phyloP scores from a whole-genome alignment of 2,888 invertebrate species.

The Ormyrus labotus region DNA sequence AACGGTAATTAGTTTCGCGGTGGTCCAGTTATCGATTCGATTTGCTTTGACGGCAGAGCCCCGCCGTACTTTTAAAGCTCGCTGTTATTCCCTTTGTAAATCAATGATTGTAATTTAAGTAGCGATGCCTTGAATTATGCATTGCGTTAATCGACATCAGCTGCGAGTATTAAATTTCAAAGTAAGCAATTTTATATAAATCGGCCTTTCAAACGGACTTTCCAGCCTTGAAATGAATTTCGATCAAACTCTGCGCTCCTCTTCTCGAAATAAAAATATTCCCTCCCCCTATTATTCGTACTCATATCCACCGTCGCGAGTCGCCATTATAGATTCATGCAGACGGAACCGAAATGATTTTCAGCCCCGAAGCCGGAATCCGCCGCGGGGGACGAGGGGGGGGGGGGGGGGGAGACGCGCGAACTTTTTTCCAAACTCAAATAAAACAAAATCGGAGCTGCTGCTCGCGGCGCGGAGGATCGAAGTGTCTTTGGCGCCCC shows the following conservation, averaged over 20 bases:
- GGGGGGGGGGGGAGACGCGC: neutral
- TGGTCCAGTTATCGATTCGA: no score
- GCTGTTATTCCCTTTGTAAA: no score
- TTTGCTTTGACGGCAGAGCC: no score
- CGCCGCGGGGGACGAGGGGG: slow-evolving; percentile 13
- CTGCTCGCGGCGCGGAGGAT: neutral
- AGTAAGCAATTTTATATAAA: slow-evolving; percentile 15
- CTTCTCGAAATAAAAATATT: neutral
- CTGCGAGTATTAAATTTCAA: no score
- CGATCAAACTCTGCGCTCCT: neutral
- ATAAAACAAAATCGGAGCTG: slow-evolving; percentile 37
- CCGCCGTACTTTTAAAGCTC: no score
- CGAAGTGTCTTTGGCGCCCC: neutral
- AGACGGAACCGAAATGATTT: slow-evolving; percentile 18
- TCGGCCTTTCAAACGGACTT: no score
- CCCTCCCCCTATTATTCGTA: neutral
- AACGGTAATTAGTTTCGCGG: no score
- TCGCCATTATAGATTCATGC: slow-evolving; percentile 1
- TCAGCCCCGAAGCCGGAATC: slow-evolving; percentile 58
- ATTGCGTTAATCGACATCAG: no score
- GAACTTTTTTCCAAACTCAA: slow-evolving; percentile 40
- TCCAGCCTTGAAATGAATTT: no score
- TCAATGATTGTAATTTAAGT: no score
- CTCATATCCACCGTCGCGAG: neutral
- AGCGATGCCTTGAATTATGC: no score